Base-by-base conservation (phyloP, 2,888 invertebrate species). In the Cenopis cana region DNA sequence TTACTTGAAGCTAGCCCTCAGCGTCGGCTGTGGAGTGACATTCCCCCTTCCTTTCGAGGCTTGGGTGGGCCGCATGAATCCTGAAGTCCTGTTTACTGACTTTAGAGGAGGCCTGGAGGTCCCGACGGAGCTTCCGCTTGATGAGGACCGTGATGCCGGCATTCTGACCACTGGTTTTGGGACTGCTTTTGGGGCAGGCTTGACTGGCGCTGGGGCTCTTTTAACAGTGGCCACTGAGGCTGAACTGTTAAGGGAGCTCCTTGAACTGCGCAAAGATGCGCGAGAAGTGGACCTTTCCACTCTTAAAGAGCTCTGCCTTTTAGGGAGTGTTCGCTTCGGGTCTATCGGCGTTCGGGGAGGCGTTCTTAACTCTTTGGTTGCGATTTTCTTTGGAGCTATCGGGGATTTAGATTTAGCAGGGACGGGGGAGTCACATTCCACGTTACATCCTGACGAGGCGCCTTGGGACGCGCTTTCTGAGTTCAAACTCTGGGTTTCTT, bases 21-120 rank as follows among this genome's bases (percentile, higher is more conserved):
- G 76, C 17, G 82, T 82, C 72, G 86, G 86, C 64, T 87, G 87
- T 2, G 87, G 74, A 0, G 85, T 85, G 2, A 86, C 76, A 18
- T 85, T 86, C 1, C 90, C 91, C 67, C 97, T 96, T 64, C 97
- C 97, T 38, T 96, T 95, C 76, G 97, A 98, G 11, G 98, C 96
- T 33, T 97, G 96, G 0, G 98, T 98, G 0, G 98, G 98, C 80
- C 97, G 95, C 98, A 98, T 98, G 83, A 98, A 98, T 73, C 96
- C 95, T 71, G 95, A 93, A 0, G 91, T 88, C 84, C 93, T 86
- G 78, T 85, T 76, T 57, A 81, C 65, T 64, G 82, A 80, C 86
- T 85, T 94, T 77, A 90, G 80, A 79, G 85, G 93, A 81, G 84
- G 94, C 84, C 87, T 92, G 76, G 89, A 85, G 1, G 89, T 93